A percentile compares a stretch with the other conserved stretches of the same genome.
Conservation (phyloP, 2,888 invertebrate genomes). For the Mythimna lalbum region DNA sequence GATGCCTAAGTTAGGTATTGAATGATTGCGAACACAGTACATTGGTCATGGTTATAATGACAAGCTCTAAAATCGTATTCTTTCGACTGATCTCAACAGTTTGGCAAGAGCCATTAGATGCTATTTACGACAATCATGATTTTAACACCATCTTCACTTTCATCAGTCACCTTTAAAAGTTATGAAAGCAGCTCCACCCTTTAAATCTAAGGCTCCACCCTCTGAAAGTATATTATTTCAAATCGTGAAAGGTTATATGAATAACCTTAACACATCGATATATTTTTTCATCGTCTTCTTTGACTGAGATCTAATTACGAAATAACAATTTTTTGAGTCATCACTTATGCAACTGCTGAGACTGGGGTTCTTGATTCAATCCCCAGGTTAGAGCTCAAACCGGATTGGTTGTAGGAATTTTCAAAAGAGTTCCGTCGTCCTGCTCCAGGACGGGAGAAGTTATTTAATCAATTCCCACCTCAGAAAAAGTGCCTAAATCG, state of each 20-base stretch:
- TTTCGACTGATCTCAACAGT: slow-evolving; percentile 18
- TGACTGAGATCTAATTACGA: slow-evolving; percentile 12
- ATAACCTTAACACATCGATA: background rate
- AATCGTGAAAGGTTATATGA: slow-evolving; percentile 50
- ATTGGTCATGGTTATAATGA: slow-evolving; percentile 26
- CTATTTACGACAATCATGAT: slow-evolving; percentile 27
- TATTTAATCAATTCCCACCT: too few species aligned
- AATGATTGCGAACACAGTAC: slow-evolving; percentile 24
- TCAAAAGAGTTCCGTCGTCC: too few species aligned
- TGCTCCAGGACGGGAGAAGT: too few species aligned
- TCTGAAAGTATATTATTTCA: slow-evolving; percentile 13
- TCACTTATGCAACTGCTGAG: background rate
- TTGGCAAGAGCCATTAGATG: slow-evolving; percentile 13
- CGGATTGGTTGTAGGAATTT: too few species aligned
- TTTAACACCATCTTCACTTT: slow-evolving; percentile 17
- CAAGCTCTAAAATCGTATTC: slow-evolving; percentile 13
- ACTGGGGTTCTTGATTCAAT: background rate
- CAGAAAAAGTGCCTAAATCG: too few species aligned
- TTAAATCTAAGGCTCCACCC: slow-evolving; percentile 7
- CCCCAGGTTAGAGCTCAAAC: background rate
- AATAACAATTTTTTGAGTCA: background rate
- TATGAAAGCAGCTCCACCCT: slow-evolving; percentile 8
- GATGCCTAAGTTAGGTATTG: background rate
- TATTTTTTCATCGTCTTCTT: slow-evolving; percentile 14
- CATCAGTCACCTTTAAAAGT: slow-evolving; percentile 5